These are phyloP conservation scores for Polypedilum pembai DNA, from an alignment of 1,140 invertebrate genomes.

Conservation along the genomic window DNA sequence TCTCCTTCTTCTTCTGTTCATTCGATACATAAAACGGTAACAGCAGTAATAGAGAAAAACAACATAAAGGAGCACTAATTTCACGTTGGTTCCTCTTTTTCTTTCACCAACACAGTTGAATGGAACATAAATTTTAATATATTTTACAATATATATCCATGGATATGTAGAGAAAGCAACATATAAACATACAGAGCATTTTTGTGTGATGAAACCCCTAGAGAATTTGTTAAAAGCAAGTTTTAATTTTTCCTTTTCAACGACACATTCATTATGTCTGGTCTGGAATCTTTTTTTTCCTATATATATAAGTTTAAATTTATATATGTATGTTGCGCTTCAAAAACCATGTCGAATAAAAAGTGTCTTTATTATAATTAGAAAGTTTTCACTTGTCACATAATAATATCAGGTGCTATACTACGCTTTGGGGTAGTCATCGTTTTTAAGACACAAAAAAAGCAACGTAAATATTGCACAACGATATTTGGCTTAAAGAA, in stretches of 20 bases:
- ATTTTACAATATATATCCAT: constrained; percentile 27
- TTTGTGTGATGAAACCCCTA: constrained; percentile 24
- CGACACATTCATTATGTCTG: constrained; percentile 27
- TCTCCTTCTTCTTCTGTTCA: not conserved
- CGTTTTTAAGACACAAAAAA: not conserved
- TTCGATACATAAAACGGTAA: too few species aligned
- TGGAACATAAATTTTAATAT: constrained; percentile 27
- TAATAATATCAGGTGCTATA: constrained; percentile 23
- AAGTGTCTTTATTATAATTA: constrained; percentile 26
- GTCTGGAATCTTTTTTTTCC: not conserved
- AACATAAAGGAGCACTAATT: constrained; percentile 21
- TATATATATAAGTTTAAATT: not conserved
- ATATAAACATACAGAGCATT: not conserved
- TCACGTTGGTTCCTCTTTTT: constrained; percentile 1
- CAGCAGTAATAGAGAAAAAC: not conserved
- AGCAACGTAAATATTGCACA: not conserved
- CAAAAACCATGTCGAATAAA: constrained; percentile 28
- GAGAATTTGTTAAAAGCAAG: constrained; percentile 28
- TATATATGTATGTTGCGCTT: not conserved
- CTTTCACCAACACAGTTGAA: constrained; percentile 4
- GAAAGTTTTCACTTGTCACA: constrained; percentile 26
- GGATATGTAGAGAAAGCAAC: not conserved
- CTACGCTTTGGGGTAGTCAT: not conserved
- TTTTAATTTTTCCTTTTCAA: constrained; percentile 25
- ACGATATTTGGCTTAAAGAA: too few species aligned